A percentile compares a stretch with the other conserved stretches of the same genome.
Evolutionary conservation across 2,113 vertebrate genomes (phyloP).

Genomic region (Lycocorax pyrrhopterus): DNA sequence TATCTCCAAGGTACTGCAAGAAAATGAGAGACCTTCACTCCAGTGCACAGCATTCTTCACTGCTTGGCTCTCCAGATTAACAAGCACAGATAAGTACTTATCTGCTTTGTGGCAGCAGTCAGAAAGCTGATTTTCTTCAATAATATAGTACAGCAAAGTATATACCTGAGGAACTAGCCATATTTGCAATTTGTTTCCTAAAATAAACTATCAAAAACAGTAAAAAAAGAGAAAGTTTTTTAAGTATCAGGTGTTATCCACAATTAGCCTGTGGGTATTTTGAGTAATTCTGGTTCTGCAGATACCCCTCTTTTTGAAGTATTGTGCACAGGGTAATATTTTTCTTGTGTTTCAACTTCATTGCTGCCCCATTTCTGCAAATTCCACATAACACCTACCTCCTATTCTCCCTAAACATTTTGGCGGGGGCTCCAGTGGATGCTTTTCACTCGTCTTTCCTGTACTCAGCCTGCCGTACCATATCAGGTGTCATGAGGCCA

Average conservation of each 20-base stretch:
- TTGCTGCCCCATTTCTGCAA: not conserved
- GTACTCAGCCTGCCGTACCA: not conserved
- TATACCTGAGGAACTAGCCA: not conserved
- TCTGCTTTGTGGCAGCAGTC: not conserved
- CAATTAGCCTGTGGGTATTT: not conserved
- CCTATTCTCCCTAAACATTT: not conserved
- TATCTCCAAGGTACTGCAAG: not conserved
- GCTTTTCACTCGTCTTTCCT: not conserved
- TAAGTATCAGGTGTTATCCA: not conserved
- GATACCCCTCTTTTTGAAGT: not conserved
- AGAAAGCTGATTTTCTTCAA: not conserved
- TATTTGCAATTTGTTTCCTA: not conserved
- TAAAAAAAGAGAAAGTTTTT: not conserved
- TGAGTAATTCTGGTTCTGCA: not conserved
- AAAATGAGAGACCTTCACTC: not conserved
- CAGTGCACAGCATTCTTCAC: not conserved
- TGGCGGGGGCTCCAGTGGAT: not conserved
- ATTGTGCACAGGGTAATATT: not conserved
- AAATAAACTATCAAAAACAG: not conserved
- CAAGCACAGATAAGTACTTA: not conserved
- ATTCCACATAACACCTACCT: not conserved
- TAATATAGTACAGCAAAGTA: not conserved
- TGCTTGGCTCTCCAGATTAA: not conserved
- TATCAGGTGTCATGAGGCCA: not conserved
- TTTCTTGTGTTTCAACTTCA: not conserved